Evolutionary conservation across 2,797 vertebrate species (phyloP).

Genomic region (Protonibea diacanthus): DNA sequence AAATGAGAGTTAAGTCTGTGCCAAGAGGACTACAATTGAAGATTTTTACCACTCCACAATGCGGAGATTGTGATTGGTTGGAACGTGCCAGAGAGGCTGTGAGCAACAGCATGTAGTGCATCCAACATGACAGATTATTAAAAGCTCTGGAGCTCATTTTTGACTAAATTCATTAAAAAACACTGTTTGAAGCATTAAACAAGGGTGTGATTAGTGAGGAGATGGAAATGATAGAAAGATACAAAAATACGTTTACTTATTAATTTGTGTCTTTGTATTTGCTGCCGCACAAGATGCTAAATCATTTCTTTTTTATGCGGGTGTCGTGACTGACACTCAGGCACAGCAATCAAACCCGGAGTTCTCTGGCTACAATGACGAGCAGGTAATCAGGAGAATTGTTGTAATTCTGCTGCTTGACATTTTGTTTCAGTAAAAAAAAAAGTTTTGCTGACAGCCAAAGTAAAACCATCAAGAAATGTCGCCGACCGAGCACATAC

Average conservation of each 20-base stretch:
- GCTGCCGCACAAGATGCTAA: not conserved
- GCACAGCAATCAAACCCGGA: conserved; percentile 31
- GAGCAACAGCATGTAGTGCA: conserved; percentile 40
- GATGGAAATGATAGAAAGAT: conserved; percentile 17
- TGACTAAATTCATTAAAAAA: conserved; percentile 41
- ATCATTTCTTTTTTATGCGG: conserved; percentile 6
- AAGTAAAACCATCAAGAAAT: conserved; percentile 4
- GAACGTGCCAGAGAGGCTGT: conserved; percentile 22
- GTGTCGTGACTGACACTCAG: conserved; percentile 8
- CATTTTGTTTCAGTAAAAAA: not conserved
- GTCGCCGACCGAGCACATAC: not conserved
- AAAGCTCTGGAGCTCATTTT: conserved; percentile 42
- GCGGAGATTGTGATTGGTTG: conserved; percentile 28
- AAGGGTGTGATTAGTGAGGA: conserved; percentile 23
- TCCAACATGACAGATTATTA: conserved; percentile 49
- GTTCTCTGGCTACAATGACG: conserved; percentile 3
- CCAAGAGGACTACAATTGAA: conserved; percentile 52
- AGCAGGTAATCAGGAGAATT: conserved; percentile 16
- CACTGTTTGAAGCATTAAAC: conserved; percentile 27
- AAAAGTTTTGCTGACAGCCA: not conserved
- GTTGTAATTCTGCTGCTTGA: conserved; percentile 6
- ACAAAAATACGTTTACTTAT: not conserved
- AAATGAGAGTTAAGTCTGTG: conserved; percentile 25
- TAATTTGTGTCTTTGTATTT: not conserved
- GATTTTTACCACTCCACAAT: conserved; percentile 39